Evolutionary conservation across 1,140 invertebrate species (phyloP), one percentile per base, ranked within the genome.

Genomic region (Vollenhovia emeryi): DNA sequence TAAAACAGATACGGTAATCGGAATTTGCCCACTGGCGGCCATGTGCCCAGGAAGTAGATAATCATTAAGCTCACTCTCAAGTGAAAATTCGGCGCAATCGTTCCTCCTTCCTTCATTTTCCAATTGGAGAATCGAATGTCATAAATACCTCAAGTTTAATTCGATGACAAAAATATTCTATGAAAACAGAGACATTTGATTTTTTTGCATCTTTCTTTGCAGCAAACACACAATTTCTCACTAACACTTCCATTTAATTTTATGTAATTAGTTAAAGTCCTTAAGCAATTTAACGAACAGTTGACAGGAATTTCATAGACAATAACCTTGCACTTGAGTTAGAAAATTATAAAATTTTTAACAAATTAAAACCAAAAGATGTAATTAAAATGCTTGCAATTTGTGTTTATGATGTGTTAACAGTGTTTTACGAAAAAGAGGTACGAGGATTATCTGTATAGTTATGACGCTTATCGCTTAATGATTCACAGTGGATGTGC

Each of bases 41-140:
- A 93, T 1, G 89, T 91, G 11, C 92, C 92, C 36, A 92, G 66
- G 24, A 87, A 92, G 52, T 87, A 85, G 30, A 92, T 76, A n/a
- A 93, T 84, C 13, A 52, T 71, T 1, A 93, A 30, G 43, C 88
- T 89, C 36, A 91, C 57, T 52, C 73, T 66, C 0, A 93, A 64
- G 24, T 93, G 91, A 64, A 90, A 86, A 84, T 93, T 91, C 1
- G 91, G 84, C 27, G 36, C 59, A 0, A 91, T 79, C 6, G 15
- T 79, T 60, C 40, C 21, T 80, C 5, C 45, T 64, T 66, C n/a
- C 6, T 33, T 69, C 24, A 71, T 57, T 73, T 59, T 50, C 9
- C 7, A 4, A 18, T 40, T 43, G 64, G 1, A 71, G 3, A 43
- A 66, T 13, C 40, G 8, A 40, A 7, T 6, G 1, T 71, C n/a